Base-by-base conservation (phyloP, 2,113 vertebrate species). In the Columbina picui region DNA sequence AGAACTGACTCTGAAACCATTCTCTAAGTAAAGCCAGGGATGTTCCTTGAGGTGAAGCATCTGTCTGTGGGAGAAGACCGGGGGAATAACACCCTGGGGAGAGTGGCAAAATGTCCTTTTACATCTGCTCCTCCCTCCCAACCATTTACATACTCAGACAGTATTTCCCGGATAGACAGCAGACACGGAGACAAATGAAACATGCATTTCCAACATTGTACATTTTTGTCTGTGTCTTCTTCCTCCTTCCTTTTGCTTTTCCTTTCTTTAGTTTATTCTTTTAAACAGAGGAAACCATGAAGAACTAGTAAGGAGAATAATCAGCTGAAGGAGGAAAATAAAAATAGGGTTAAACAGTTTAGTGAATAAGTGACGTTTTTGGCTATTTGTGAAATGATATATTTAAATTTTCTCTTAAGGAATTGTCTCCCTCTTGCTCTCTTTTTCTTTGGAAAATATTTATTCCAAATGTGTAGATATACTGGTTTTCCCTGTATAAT, bases 11-110 rank as follows among this genome's bases (percentile, higher is more conserved):
- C 6, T 80, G 61, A 22, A 88, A 59, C n/a, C 5, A 27, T 0
- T 1, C 45, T 14, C 17, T 27, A 23, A 13, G 13, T 21, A 34
- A 0, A 0, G 9, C 39, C 25, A 12, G 4, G 18, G 25, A 60
- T 2, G 0, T 60, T 70, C 4, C 38, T 41, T n/a, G 23, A 22
- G 7, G 17, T 32, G 50, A 68, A 32, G 6, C 4, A 25, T 16
- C 8, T 55, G 32, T 45, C 9, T 0, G 1, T 65, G 11, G 52
- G 25, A 75, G 50, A 70, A 56, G 13, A 14, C 3, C 75, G 7
- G 6, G 10, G 9, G 4, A 56, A 23, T 19, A 86, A 47, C 15
- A 26, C 6, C 1, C 29, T 47, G 25, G 3, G 6, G 12, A 47
- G 47, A 68, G 21, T 7, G 8, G 18, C 36, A 41, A 52, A 61